Conservation (phyloP, 2,797 vertebrate genomes). For the Cossypha heuglini region DNA sequence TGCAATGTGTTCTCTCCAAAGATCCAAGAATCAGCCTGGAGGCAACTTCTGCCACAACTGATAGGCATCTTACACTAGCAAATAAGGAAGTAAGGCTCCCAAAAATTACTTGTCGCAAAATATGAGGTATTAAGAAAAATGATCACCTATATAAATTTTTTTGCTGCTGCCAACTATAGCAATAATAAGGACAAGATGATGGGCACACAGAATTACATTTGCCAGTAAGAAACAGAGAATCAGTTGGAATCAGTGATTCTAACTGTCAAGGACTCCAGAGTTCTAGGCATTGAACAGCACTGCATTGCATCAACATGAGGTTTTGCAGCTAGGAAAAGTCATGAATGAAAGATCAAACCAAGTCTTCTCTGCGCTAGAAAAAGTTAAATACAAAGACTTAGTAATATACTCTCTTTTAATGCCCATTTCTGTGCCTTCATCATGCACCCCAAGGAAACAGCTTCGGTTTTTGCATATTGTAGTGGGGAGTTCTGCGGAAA, state of each 20-base stretch:
- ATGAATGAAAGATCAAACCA: not conserved
- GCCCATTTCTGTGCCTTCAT: not conserved
- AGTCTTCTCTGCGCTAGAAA: not conserved
- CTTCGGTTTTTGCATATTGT: not conserved
- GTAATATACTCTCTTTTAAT: not conserved
- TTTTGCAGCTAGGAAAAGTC: not conserved
- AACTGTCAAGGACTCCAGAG: not conserved
- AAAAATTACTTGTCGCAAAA: not conserved
- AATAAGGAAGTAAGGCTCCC: not conserved
- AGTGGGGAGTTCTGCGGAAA: not conserved
- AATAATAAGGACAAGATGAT: not conserved
- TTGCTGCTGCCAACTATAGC: not conserved
- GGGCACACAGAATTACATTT: not conserved
- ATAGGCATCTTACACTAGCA: not conserved
- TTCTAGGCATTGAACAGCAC: not conserved
- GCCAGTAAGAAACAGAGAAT: not conserved
- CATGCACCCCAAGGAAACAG: accelerated
- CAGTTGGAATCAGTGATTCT: not conserved
- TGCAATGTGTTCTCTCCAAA: not conserved
- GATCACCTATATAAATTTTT: not conserved
- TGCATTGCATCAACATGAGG: not conserved
- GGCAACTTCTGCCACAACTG: not conserved
- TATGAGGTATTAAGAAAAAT: not conserved
- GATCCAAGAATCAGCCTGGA: not conserved
- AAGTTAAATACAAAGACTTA: not conserved